Base-by-base conservation (phyloP, 2,797 vertebrate species). In the Momotus momota region DNA sequence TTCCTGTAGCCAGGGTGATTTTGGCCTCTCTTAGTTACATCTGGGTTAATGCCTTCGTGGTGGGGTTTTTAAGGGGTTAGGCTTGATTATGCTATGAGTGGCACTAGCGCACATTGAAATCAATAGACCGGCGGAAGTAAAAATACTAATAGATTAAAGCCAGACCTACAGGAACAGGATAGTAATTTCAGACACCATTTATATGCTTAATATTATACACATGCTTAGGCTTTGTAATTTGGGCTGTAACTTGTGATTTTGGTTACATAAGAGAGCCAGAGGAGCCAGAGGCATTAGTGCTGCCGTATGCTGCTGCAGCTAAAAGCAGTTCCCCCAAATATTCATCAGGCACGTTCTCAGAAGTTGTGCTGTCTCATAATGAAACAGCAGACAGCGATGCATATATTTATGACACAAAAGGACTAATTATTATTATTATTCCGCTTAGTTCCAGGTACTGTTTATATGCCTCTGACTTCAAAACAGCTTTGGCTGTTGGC, bases 161-260 rank as follows among this genome's bases (percentile, higher is more conserved):
- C 74, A 93, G 69, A 57, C 40, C 27, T 54, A 46, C 58, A 55
- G 14, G 38, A 62, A 90, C 85, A 91, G 77, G 71, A 41, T 54
- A 61, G 60, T 57, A 31, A 90, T 95, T 95, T 94, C 60, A 90
- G 58, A 62, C 62, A 86, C 60, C 33, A 17, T 77, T 93, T 91
- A 81, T 62, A 57, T 14, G 15, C 69, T 87, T 94, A 94, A 81
- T 90, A 90, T 83, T 73, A 60, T 31, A 52, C 81, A 80, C 49
- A 79, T 75, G 81, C 38, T 94, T 80, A 72, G 66, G 86, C 92
- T 93, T 69, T 89, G 74, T 82, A 88, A 93, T 92, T 89, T 57
- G 81, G 94, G 74, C 86, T 92, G 84, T 41, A 67, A 66, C 75
- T 94, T 93, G 90, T 89, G 93, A 91, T 91, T 67, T 91, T 0